Evolutionary conservation across 2,888 invertebrate genomes (phyloP).

Genomic region (Thelaira solivaga): DNA sequence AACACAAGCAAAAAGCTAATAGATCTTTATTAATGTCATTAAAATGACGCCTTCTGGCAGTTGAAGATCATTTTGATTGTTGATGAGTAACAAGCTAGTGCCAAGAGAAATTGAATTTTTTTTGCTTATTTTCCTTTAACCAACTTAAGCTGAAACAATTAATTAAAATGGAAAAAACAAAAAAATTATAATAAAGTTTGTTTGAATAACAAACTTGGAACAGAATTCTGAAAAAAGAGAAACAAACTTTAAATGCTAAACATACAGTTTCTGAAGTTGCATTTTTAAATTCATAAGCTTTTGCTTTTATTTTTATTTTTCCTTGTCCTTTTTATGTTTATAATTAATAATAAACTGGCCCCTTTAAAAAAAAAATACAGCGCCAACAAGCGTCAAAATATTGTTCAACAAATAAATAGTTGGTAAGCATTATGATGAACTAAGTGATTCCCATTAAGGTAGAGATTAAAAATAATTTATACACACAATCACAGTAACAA

Average conservation of each 20-base stretch:
- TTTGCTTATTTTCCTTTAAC: not conserved
- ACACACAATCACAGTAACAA: not conserved
- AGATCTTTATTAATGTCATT: conserved; percentile 60
- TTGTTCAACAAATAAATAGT: conserved; percentile 19
- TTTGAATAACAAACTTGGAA: conserved; percentile 64
- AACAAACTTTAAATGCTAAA: conserved; percentile 65
- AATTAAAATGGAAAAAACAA: too few relatives aligned
- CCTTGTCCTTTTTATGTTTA: conserved; percentile 45
- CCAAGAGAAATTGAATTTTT: conserved; percentile 24
- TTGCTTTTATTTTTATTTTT: too few relatives aligned
- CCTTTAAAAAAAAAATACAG: conserved; percentile 40
- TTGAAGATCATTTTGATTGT: conserved; percentile 33
- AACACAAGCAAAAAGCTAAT: conserved; percentile 56
- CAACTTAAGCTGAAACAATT: conserved; percentile 22
- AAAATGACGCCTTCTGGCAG: conserved; percentile 53
- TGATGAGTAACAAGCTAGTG: conserved; percentile 50
- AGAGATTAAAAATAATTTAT: conserved; percentile 56
- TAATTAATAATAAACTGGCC: conserved; percentile 56
- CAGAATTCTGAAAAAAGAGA: conserved; percentile 63
- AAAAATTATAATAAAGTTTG: not conserved
- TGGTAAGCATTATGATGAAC: conserved; percentile 46
- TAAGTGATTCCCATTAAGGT: conserved; percentile 52
- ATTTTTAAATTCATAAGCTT: conserved; percentile 26
- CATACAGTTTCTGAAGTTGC: conserved; percentile 32
- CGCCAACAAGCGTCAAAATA: conserved; percentile 60